phyloP scores from a whole-genome alignment of 2,797 vertebrate genomes.

The Parotocinclus haroldoi region DNA sequence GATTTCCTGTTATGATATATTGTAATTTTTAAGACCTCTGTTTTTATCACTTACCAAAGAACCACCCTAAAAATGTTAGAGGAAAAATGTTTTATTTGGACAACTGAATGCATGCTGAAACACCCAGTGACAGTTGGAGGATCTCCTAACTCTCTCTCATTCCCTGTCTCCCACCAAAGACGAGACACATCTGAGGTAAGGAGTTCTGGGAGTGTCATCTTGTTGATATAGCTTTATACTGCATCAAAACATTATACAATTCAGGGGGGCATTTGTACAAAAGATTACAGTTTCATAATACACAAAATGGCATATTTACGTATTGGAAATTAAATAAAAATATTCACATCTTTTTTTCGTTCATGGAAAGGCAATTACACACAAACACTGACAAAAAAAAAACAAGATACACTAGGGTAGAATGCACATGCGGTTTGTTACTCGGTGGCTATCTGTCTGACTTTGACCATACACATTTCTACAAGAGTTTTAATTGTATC shows the following conservation, averaged over 20 bases:
- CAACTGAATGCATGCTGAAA: slow-evolving; percentile 88
- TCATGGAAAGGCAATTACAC: slow-evolving; percentile 82
- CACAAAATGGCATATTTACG: slow-evolving; percentile 70
- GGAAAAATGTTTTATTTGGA: slow-evolving; percentile 79
- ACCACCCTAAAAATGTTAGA: slow-evolving; percentile 56
- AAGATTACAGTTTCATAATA: slow-evolving; percentile 60
- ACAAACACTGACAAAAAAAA: slow-evolving; percentile 82
- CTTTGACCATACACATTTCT: slow-evolving; percentile 70
- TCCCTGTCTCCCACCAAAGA: slow-evolving; percentile 73
- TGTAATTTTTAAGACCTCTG: too few relatives aligned
- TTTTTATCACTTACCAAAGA: not conserved
- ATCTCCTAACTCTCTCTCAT: slow-evolving; percentile 78
- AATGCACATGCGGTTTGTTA: slow-evolving; percentile 88
- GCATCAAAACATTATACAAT: slow-evolving; percentile 69
- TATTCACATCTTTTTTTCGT: slow-evolving; percentile 76
- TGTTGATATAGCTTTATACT: slow-evolving; percentile 55
- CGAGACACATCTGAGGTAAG: slow-evolving; percentile 58
- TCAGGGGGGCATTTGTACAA: slow-evolving; percentile 52
- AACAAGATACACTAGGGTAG: slow-evolving; percentile 81
- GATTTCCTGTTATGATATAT: too few relatives aligned
- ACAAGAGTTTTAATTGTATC: slow-evolving; percentile 72
- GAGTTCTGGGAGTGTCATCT: slow-evolving; percentile 30
- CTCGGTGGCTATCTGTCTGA: slow-evolving; percentile 72
- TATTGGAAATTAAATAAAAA: slow-evolving; percentile 73
- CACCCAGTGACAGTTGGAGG: slow-evolving; percentile 93